Conservation (phyloP, 1,140 invertebrate genomes). For the Procambarus virginalis region DNA sequence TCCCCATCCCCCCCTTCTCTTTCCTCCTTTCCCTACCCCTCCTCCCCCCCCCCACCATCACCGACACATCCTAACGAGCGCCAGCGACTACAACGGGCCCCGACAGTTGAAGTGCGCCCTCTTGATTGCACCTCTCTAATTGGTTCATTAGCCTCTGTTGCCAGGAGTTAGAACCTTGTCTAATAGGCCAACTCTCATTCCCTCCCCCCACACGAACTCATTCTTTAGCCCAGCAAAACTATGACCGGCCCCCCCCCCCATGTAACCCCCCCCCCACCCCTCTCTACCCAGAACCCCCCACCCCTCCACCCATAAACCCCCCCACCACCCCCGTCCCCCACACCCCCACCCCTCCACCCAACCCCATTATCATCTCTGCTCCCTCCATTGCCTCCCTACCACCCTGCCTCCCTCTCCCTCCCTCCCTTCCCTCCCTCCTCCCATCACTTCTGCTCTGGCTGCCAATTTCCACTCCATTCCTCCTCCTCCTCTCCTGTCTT, state of each 20-base stretch:
- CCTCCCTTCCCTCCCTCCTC: neutral
- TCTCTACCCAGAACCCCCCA: no score
- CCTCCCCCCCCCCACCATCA: slow-evolving; percentile 25
- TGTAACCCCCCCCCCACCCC: no score
- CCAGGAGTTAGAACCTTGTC: slow-evolving; percentile 46
- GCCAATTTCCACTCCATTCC: neutral
- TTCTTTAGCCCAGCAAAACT: neutral
- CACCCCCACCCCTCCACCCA: no score
- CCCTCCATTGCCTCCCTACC: neutral
- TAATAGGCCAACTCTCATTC: slow-evolving; percentile 56
- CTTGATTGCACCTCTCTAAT: slow-evolving; percentile 65
- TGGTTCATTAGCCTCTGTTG: slow-evolving; percentile 64
- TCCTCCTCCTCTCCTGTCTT: neutral
- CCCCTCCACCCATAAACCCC: no score
- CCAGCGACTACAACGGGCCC: slow-evolving; percentile 57
- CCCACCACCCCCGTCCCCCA: neutral
- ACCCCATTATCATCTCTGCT: no score
- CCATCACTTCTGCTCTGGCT: no score
- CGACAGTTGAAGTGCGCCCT: slow-evolving; percentile 61
- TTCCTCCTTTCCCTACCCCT: neutral
- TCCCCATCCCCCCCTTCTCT: no score
- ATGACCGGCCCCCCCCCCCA: no score
- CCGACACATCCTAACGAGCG: slow-evolving; percentile 53
- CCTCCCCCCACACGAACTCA: neutral
- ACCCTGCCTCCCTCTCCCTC: neutral